phyloP scores from a whole-genome alignment of 1,140 invertebrate species.

The Zaprionus nigranus region DNA sequence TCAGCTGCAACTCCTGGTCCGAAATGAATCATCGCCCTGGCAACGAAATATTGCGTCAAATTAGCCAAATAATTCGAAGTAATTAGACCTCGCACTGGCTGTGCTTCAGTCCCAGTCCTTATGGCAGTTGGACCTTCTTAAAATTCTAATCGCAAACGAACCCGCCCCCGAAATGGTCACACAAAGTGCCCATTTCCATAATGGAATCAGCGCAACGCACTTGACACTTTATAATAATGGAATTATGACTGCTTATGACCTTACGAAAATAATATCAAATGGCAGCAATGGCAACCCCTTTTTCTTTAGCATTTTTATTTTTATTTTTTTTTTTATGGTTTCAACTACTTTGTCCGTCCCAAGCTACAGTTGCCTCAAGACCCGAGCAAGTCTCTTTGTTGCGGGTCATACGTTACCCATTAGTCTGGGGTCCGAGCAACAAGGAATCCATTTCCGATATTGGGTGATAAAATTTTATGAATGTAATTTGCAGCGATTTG shows the following conservation, averaged over 20 bases:
- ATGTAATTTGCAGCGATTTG: slow-evolving; percentile 83
- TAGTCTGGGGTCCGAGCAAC: slow-evolving; percentile 69
- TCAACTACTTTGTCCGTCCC: slow-evolving; percentile 46
- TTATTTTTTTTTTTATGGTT: slow-evolving; percentile 29
- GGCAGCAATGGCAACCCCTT: slow-evolving; percentile 56
- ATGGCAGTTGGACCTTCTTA: slow-evolving; percentile 38
- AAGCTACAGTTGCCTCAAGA: slow-evolving; percentile 50
- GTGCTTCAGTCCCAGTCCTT: slow-evolving; percentile 14
- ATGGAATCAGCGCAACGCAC: slow-evolving; percentile 40
- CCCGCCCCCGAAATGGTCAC: slow-evolving; percentile 47
- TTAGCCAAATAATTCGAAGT: slow-evolving; percentile 73
- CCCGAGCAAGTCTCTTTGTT: slow-evolving; percentile 52
- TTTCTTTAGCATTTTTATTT: slow-evolving; percentile 16
- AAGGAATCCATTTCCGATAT: slow-evolving; percentile 82
- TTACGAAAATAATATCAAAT: slow-evolving; percentile 46
- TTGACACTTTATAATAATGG: slow-evolving; percentile 80
- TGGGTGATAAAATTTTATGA: slow-evolving; percentile 83
- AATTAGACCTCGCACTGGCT: slow-evolving; percentile 57
- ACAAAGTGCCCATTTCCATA: slow-evolving; percentile 72
- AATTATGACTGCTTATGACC: slow-evolving; percentile 77
- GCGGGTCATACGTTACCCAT: slow-evolving; percentile 67
- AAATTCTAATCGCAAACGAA: slow-evolving; percentile 42
- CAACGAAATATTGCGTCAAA: slow-evolving; percentile 67
- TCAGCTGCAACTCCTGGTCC: slow-evolving; percentile 18
- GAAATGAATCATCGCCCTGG: slow-evolving; percentile 67